These are phyloP conservation scores for Pristionchus japonicus DNA, from an alignment of 2,888 invertebrate genomes.

Conservation along the genomic window DNA sequence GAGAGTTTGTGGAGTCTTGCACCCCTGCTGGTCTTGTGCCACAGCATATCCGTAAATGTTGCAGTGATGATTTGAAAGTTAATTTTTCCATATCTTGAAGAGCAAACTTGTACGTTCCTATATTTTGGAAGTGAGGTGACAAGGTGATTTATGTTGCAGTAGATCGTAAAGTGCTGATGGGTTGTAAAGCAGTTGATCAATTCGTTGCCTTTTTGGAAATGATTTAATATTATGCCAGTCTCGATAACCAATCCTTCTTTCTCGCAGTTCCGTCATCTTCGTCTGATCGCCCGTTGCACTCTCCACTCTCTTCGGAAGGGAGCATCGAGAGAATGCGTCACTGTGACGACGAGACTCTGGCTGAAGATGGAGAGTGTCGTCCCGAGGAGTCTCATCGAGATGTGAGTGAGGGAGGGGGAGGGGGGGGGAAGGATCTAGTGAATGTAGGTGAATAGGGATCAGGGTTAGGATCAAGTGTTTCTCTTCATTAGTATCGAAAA, in stretches of 20 bases:
- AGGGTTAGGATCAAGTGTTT: no score
- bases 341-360: constrained; percentile 20
- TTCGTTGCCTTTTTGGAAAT: no score
- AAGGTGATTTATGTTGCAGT: no score
- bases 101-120: not conserved
- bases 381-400: constrained; percentile 44
- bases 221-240: no score
- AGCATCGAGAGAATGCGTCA: not conserved
- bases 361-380: constrained; percentile 35
- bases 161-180: no score
- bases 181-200: no score
- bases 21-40: not conserved
- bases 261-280: constrained; percentile 34
- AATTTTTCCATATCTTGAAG: not conserved
- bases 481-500: no score
- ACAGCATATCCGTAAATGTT: not conserved
- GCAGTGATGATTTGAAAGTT: not conserved
- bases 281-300: constrained; percentile 10
- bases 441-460: no score
- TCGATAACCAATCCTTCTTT: not conserved
- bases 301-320: not conserved
- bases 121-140: not conserved
- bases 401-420: not conserved
- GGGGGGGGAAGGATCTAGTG: no score
- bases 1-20: not conserved